Evolutionary conservation across 2,888 invertebrate genomes (phyloP).

Genomic region (Psylliodes chrysocephalus): DNA sequence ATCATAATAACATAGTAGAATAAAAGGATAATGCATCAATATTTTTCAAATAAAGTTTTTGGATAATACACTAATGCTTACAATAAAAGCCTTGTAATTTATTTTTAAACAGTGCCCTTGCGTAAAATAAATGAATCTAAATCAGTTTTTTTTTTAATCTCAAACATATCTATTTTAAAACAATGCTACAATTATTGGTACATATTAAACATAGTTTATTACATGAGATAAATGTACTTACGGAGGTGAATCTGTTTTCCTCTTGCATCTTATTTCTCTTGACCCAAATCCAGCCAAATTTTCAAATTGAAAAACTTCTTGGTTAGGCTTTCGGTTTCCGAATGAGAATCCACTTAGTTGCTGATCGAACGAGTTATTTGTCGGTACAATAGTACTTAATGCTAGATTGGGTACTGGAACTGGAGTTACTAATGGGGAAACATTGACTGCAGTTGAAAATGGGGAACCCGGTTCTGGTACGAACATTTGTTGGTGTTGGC

Average conservation of each 20-base stretch:
- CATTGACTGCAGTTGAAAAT: conserved; percentile 7
- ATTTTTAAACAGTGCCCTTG: no score
- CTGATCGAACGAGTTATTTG: conserved; percentile 11
- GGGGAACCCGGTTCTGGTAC: background rate
- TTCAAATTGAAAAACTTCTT: conserved; percentile 51
- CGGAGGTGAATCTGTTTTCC: conserved; percentile 61
- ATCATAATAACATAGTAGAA: no score
- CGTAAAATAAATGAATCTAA: no score
- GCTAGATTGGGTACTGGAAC: background rate
- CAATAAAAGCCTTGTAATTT: no score
- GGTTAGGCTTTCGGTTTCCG: conserved; percentile 35
- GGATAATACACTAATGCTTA: no score
- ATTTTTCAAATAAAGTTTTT: no score
- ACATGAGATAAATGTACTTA: conserved; percentile 58
- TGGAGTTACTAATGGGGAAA: background rate
- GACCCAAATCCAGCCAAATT: conserved; percentile 37
- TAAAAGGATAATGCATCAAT: no score
- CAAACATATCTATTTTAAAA: no score
- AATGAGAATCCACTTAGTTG: conserved; percentile 46
- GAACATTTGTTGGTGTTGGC: conserved; percentile 11
- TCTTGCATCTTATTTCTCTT: conserved; percentile 49
- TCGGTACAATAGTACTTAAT: background rate
- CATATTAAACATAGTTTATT: no score
- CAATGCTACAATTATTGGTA: no score
- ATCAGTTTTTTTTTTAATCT: no score